A percentile compares a stretch with the other conserved stretches of the same genome.
phyloP scores from a whole-genome alignment of 1,140 invertebrate species.

The Drosophila erecta region DNA sequence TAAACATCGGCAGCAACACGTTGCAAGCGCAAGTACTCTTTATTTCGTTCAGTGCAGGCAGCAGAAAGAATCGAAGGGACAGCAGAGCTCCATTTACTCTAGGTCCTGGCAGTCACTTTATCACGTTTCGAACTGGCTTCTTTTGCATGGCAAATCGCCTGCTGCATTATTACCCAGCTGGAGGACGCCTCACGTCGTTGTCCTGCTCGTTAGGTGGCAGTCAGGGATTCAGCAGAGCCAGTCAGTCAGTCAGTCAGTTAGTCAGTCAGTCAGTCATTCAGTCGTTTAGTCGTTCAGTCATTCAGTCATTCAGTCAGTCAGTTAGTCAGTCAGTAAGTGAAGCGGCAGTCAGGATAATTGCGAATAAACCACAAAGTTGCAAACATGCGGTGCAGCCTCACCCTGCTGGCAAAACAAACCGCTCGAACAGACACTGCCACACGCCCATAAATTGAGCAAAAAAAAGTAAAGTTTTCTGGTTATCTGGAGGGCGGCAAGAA shows the following conservation, averaged over 20 bases:
- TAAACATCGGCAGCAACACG: neutral
- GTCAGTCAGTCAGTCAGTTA: slow-evolving; percentile 15
- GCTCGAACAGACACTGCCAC: slow-evolving; percentile 26
- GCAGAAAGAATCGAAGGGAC: slow-evolving; percentile 5
- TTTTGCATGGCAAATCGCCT: slow-evolving; percentile 68
- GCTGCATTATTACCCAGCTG: slow-evolving; percentile 61
- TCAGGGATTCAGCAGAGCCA: slow-evolving; percentile 13
- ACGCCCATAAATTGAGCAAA: slow-evolving; percentile 51
- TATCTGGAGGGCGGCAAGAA: slow-evolving; percentile 46
- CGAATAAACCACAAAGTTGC: slow-evolving; percentile 82
- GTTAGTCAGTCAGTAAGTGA: slow-evolving; percentile 41
- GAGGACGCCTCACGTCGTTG: slow-evolving; percentile 53
- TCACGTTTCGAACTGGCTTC: slow-evolving; percentile 71
- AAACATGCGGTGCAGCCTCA: slow-evolving; percentile 71
- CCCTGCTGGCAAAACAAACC: slow-evolving; percentile 20
- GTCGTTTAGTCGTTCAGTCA: slow-evolving; percentile 25
- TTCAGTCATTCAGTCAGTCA: neutral
- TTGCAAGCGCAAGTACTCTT: too few relatives aligned
- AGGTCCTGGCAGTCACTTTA: slow-evolving; percentile 56
- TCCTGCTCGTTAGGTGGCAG: slow-evolving; percentile 50
- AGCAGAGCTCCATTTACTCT: slow-evolving; percentile 3
- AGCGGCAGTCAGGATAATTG: slow-evolving; percentile 68
- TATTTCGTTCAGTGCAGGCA: slow-evolving; percentile 2
- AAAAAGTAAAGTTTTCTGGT: slow-evolving; percentile 55
- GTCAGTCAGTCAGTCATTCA: slow-evolving; percentile 20